phyloP scores from a whole-genome alignment of 2,113 vertebrate species.

The Notarius quadriscutis region DNA sequence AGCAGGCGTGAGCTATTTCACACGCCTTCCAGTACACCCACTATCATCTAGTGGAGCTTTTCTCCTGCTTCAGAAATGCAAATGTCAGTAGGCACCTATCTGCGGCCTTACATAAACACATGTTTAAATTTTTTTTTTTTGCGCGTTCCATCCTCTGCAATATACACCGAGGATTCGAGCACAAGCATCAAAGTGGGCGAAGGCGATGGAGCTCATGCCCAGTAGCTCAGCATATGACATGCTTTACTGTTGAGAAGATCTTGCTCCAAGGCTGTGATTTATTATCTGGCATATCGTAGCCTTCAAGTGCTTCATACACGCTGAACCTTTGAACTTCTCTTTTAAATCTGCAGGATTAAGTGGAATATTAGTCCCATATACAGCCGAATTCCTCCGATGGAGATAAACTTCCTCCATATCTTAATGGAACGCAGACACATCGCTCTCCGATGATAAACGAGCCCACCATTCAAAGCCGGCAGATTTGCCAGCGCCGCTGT shows the following conservation, averaged over 20 bases:
- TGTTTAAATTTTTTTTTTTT: neutral
- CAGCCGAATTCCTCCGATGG: constrained; percentile 35
- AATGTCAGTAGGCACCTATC: constrained; percentile 13
- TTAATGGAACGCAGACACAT: constrained; percentile 47
- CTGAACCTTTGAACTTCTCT: constrained; percentile 44
- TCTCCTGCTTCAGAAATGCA: constrained; percentile 10
- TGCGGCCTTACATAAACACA: neutral
- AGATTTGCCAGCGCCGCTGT: constrained; percentile 43
- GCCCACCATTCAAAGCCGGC: constrained; percentile 20
- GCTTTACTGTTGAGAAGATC: constrained; percentile 28
- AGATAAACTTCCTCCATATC: constrained; percentile 44
- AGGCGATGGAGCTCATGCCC: constrained; percentile 22
- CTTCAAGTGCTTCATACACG: constrained; percentile 39
- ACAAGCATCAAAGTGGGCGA: constrained; percentile 33
- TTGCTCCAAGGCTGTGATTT: constrained; percentile 35
- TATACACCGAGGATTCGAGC: neutral
- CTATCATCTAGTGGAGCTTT: neutral
- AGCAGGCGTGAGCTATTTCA: constrained; percentile 18
- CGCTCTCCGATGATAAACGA: constrained; percentile 45
- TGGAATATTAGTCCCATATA: constrained; percentile 50
- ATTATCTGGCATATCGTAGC: constrained; percentile 39
- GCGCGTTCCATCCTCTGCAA: neutral
- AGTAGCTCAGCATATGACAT: constrained; percentile 33
- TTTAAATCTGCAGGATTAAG: constrained; percentile 48
- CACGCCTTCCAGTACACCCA: neutral